Conservation (phyloP, 2,888 invertebrate species). For the Drosophila maculinotata region DNA sequence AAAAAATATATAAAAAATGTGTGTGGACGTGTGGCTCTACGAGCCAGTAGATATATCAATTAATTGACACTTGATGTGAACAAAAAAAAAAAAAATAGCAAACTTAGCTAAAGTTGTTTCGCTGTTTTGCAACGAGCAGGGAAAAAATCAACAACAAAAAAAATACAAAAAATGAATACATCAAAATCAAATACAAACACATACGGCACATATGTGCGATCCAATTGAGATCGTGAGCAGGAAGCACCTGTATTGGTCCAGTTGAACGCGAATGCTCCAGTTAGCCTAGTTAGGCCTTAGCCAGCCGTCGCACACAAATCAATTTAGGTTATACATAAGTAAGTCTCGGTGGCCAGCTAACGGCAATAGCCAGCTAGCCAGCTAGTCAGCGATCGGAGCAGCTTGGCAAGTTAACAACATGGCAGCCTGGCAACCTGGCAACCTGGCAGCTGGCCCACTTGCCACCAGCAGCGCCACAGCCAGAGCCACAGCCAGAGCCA, state of each 20-base stretch:
- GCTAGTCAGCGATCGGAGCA: slow-evolving; percentile 3
- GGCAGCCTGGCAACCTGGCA: slow-evolving; percentile 44
- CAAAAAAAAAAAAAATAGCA: slow-evolving; percentile 4
- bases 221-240: slow-evolving; percentile 44
- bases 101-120: slow-evolving; percentile 12
- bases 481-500: slow-evolving; percentile 11
- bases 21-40: slow-evolving; percentile 46
- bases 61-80: slow-evolving; percentile 64
- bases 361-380: slow-evolving; percentile 25
- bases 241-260: slow-evolving; percentile 46
- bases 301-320: slow-evolving; percentile 41
- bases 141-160: background rate
- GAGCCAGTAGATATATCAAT: slow-evolving; percentile 52
- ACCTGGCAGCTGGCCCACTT: slow-evolving; percentile 42
- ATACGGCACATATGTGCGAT: too few relatives aligned
- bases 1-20: slow-evolving; percentile 43
- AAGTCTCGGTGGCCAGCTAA: too few relatives aligned
- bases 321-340: slow-evolving; percentile 46
- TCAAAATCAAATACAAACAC: too few relatives aligned
- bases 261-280: slow-evolving; percentile 41
- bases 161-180: slow-evolving; percentile 30
- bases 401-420: slow-evolving; percentile 13
- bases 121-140: slow-evolving; percentile 34
- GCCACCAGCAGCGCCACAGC: slow-evolving; percentile 28
- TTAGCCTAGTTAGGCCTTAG: slow-evolving; percentile 51